These are phyloP conservation scores for Corynorhinus townsendii DNA, from an alignment of 2,113 vertebrate genomes.

Conservation along the genomic window DNA sequence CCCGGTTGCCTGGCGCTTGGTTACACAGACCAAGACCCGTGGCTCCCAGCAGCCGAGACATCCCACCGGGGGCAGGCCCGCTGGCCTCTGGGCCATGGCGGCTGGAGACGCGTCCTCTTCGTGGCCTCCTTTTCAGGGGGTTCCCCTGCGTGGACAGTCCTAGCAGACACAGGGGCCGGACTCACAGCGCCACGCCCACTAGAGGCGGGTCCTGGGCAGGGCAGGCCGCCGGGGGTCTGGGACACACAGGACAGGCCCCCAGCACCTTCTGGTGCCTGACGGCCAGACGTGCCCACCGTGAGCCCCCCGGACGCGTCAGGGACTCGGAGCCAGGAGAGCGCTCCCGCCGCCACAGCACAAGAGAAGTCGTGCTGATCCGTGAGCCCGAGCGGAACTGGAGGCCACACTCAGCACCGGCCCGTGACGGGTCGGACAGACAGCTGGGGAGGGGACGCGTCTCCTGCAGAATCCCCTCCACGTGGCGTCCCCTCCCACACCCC, in stretches of 20 bases:
- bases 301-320: too few relatives aligned
- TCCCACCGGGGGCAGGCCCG: neutral
- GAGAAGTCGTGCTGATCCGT: neutral
- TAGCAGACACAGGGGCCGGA: rapidly evolving
- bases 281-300: too few relatives aligned
- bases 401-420: too few relatives aligned
- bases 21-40: neutral
- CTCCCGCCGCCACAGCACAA: neutral
- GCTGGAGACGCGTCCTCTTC: neutral
- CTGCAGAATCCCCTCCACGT: neutral
- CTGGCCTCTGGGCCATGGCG: too few relatives aligned
- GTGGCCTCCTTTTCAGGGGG: neutral
- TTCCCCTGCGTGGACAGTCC: neutral
- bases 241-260: too few relatives aligned
- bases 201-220: neutral
- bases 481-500: neutral
- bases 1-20: neutral
- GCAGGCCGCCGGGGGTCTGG: too few relatives aligned
- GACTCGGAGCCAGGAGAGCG: too few relatives aligned
- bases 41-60: too few relatives aligned
- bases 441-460: neutral
- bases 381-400: too few relatives aligned
- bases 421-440: neutral
- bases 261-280: too few relatives aligned
- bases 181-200: rapidly evolving